phyloP scores from a whole-genome alignment of 2,888 invertebrate genomes.

The Heliconius aoede region DNA sequence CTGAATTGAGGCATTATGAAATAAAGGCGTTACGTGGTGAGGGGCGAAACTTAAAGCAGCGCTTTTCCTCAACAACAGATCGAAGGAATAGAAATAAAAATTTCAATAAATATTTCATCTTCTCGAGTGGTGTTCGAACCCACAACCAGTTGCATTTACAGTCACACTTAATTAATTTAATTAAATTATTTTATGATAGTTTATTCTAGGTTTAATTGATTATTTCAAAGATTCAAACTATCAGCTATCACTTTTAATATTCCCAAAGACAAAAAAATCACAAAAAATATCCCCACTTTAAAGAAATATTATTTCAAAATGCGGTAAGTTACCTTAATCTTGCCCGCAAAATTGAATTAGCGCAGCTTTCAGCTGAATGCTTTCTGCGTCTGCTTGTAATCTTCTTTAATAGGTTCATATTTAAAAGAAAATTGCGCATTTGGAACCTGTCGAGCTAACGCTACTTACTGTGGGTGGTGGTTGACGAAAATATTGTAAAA shows the following conservation, averaged over 20 bases:
- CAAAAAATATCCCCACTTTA: conserved; percentile 1
- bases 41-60: too few species aligned
- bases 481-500: neutral
- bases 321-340: conserved; percentile 27
- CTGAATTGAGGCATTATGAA: too few species aligned
- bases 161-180: too few species aligned
- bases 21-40: too few species aligned
- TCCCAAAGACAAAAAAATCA: neutral
- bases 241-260: neutral
- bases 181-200: too few species aligned
- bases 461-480: neutral
- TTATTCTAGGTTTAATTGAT: neutral
- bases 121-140: too few species aligned
- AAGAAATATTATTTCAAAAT: neutral
- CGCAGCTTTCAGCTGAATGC: conserved; percentile 26
- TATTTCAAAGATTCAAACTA: neutral
- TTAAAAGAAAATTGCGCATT: conserved; percentile 27
- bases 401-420: conserved; percentile 26
- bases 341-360: conserved; percentile 24
- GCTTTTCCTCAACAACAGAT: too few species aligned
- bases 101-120: too few species aligned
- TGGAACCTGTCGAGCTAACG: conserved; percentile 10
- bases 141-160: too few species aligned
- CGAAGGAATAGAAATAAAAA: too few species aligned
- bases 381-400: conserved; percentile 24